phyloP scores from a whole-genome alignment of 2,113 vertebrate species.

The Sphyrna mokarran region DNA sequence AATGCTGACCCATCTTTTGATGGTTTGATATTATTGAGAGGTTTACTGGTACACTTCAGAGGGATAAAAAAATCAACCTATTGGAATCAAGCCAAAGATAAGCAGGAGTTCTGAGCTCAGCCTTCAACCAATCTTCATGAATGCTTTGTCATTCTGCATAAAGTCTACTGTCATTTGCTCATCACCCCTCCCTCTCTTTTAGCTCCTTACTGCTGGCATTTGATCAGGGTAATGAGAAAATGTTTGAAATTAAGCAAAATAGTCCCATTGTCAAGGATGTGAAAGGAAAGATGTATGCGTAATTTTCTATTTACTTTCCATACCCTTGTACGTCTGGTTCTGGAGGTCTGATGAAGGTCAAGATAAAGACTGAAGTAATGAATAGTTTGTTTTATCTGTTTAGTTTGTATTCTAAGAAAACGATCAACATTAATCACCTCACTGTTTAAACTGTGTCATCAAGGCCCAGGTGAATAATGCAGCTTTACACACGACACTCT shows the following conservation, averaged over 20 bases:
- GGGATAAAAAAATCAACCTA: not conserved
- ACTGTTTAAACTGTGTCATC: constrained; percentile 35
- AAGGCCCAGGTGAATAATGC: constrained; percentile 40
- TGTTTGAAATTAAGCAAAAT: constrained; percentile 5
- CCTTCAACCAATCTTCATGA: not conserved
- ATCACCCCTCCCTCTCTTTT: not conserved
- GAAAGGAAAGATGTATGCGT: constrained; percentile 2
- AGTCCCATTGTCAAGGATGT: constrained; percentile 21
- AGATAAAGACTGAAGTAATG: constrained; percentile 26
- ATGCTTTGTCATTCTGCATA: not conserved
- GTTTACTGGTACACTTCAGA: not conserved
- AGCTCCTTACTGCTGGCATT: not conserved
- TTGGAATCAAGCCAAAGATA: not conserved
- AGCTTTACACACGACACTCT: constrained; percentile 29
- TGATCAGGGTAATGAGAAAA: constrained; percentile 19
- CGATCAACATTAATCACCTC: constrained; percentile 36
- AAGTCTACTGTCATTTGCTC: constrained; percentile 3
- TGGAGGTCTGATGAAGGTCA: constrained; percentile 27
- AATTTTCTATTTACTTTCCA: constrained; percentile 29
- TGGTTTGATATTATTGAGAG: not conserved
- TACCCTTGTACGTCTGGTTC: constrained; percentile 19
- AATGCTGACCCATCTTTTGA: not conserved
- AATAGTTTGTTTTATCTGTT: constrained; percentile 36
- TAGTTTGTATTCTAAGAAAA: constrained; percentile 34
- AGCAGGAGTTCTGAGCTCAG: not conserved